Percentiles rank a stretch among this genome's conserved stretches.
phyloP scores from a whole-genome alignment of 53 echinoderm and acorn worm species.

The Hippasteria phrygiana region DNA sequence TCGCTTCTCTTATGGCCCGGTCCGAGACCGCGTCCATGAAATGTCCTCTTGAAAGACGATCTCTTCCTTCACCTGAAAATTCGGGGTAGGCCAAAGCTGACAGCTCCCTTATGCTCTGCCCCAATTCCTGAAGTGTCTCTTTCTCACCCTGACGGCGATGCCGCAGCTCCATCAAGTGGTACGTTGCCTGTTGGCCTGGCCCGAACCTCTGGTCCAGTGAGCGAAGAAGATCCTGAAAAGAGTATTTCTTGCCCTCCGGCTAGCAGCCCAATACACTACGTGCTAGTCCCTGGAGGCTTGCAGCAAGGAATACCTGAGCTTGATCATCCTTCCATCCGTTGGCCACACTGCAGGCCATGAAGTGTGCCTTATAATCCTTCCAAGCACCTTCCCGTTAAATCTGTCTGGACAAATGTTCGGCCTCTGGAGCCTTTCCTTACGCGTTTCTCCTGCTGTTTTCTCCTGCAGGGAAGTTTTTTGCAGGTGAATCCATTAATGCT shows the following conservation, averaged over 20 bases:
- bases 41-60: slow-evolving; percentile 7
- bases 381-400: slow-evolving; percentile 54
- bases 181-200: slow-evolving; percentile 10
- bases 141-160: neutral
- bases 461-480: no score
- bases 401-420: slow-evolving; percentile 58
- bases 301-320: slow-evolving; percentile 51
- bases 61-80: neutral
- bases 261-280: slow-evolving; percentile 32
- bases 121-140: slow-evolving; percentile 7
- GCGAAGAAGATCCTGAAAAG: slow-evolving; percentile 19
- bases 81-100: slow-evolving; percentile 28
- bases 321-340: slow-evolving; percentile 61
- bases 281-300: slow-evolving; percentile 60
- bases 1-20: neutral
- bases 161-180: slow-evolving; percentile 20
- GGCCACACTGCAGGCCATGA: slow-evolving; percentile 51
- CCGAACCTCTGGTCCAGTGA: slow-evolving; percentile 34
- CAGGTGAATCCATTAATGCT: no score
- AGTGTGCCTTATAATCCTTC: slow-evolving; percentile 65
- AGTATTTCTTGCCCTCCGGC: neutral
- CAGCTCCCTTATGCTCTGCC: neutral
- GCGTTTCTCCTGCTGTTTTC: no score
- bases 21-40: neutral
- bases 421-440: no score